phyloP scores from a whole-genome alignment of 2,888 invertebrate genomes.

The Apantesis nais region DNA sequence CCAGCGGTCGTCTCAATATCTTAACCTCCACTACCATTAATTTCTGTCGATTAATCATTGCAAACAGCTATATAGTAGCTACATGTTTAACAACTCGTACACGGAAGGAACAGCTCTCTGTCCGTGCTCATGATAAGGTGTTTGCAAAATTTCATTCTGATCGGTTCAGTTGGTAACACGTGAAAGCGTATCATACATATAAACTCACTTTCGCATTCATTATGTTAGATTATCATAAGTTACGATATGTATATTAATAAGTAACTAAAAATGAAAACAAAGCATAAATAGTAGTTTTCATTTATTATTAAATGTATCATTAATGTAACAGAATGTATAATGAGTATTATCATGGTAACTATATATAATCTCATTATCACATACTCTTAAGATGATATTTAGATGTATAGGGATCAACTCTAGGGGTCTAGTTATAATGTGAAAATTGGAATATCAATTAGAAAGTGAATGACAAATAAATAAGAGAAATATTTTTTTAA shows the following conservation, averaged over 20 bases:
- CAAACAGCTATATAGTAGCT: background rate
- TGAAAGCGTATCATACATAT: constrained; percentile 3
- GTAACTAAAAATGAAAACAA: background rate
- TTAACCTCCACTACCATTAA: background rate
- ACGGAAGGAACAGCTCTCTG: background rate
- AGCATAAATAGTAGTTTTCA: background rate
- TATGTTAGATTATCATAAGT: background rate
- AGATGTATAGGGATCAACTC: no score
- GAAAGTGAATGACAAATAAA: no score
- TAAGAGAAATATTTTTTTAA: no score
- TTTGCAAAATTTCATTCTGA: background rate
- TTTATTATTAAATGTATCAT: background rate
- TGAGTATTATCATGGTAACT: background rate
- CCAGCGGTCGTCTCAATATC: background rate
- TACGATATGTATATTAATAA: background rate
- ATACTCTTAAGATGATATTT: no score
- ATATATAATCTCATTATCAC: background rate
- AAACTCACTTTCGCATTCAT: constrained; percentile 4
- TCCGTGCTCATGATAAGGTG: background rate
- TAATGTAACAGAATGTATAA: background rate
- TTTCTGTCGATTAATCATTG: background rate
- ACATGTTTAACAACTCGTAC: background rate
- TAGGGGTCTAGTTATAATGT: no score
- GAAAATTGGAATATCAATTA: no score
- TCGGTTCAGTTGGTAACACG: constrained; percentile 11